Evolutionary conservation across 1,140 invertebrate genomes (phyloP), one percentile per base, ranked within the genome.

Genomic region (Brachionus manjavacas): DNA sequence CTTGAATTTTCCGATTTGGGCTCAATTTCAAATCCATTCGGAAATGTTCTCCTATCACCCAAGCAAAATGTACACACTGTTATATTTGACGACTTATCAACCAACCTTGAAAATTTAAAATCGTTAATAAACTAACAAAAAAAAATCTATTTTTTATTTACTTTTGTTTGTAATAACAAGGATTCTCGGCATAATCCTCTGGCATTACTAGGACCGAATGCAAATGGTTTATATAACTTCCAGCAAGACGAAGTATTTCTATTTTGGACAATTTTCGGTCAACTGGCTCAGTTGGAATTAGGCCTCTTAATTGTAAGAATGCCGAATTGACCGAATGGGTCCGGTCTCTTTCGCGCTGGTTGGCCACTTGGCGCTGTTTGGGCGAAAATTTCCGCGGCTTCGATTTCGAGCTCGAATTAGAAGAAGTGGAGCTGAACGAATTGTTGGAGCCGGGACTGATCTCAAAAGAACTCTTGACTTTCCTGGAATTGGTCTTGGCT

Each of bases 291-390:
- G 97, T 97, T 0, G 96, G 96, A 86, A 98, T 98, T 88, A 95
- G 95, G 83, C 96, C 95, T 3, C 96, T 89, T 0, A 98, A 91
- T 87, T 95, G 93, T 0, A 94, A 93, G 87, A 97, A 98, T 0
- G 96, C 96, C 84, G 94, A 95, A 90, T 98, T 98, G 85, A 98
- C 97, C 86, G 94, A 96, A 88, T 95, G 94, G 0, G 96, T 98
- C 81, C 92, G 87, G 86, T 95, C 90, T 55, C 96, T 89, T 88
- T 98, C 96, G 16, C 79, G 35, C 52, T 81, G 79, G 64, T 81
- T 81, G 9, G 79, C 79, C 35, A 81, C 64, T 81, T 81, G 79
- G 20, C 79, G 49, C 28, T 81, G 79, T 64, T 81, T 60, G 20
- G 79, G 79, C 8, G 79, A 81, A 68, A 81, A 81, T 25, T 81